Percentiles rank a stretch among this genome's conserved stretches.
Conservation (phyloP, 2,888 invertebrate species). For the Pristionchus fissidentatus region DNA sequence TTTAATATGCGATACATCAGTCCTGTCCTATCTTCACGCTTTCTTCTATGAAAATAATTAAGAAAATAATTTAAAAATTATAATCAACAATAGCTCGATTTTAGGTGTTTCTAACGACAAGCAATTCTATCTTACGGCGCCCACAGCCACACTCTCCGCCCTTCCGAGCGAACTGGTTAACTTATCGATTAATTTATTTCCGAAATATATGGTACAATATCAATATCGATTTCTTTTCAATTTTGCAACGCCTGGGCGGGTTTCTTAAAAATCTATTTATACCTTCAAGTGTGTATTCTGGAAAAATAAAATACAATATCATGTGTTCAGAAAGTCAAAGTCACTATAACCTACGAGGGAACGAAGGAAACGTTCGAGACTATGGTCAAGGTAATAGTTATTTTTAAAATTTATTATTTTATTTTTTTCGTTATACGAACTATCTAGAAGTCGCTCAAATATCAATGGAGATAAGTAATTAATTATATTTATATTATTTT, state of each 20-base stretch:
- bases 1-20: no score
- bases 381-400: background rate
- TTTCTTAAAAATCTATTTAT: background rate
- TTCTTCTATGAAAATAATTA: no score
- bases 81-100: no score
- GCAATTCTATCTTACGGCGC: constrained; percentile 15
- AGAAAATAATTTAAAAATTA: background rate
- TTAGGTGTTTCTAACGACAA: constrained; percentile 8
- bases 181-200: background rate
- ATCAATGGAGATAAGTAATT: background rate
- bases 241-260: no score
- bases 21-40: no score
- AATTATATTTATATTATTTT: no score
- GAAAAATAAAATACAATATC: no score
- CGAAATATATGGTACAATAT: background rate
- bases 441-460: background rate
- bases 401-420: background rate
- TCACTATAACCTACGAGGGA: no score
- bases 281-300: no score
- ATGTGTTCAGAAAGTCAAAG: no score
- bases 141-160: background rate
- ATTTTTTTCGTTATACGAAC: background rate
- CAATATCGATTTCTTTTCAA: background rate
- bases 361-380: background rate
- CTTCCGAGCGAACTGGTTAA: background rate